Base-by-base conservation (phyloP, 2,888 invertebrate species). In the Mellilla xanthometata region DNA sequence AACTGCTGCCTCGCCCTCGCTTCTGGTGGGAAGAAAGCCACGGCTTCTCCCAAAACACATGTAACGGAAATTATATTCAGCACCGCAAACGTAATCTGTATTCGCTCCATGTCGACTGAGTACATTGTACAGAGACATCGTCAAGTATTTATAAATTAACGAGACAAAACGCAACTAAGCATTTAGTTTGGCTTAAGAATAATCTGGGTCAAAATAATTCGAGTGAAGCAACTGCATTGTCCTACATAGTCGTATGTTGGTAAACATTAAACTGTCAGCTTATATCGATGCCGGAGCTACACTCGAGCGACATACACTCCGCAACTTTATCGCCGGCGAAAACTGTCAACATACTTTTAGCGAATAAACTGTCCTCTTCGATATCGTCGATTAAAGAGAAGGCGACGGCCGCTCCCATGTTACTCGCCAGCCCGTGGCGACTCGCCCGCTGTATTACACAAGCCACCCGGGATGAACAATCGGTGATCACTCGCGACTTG, bases 221-320 rank as follows among this genome's bases (percentile, higher is more conserved):
- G 55, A 54, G 50, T 54, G 52, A 62, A 51, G 59, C 58, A 58
- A 61, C 62, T 60, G 60, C 59, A 62, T 55, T 69, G 78, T 61
- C 68, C 76, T 64, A 73, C 70, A 74, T 76, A 67, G 54, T 59
- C 60, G 56, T 60, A 62, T 65, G 65, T 73, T 73, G 52, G 60
- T 70, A 68, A 72, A 74, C 60, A 74, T 71, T 66, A 63, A 64
- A 58, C 62, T 68, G 77, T 86, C 84, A 88, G 81, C 86, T 87
- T 65, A 88, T 79, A 68, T 87, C 79, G 58, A 81, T 71, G 58
- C 86, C 88, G 61, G 84, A 80, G 73, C 72, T 79, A 69, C 89
- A 89, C 60, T 86, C 84, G 51, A 88, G 62, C 62, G 84, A 74
- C 85, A 88, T 86, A 70, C 89, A 89, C 71, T 83, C 71, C 19